Evolutionary conservation across 2,888 invertebrate species (phyloP).

Genomic region (Hofmannophila pseudospretella): DNA sequence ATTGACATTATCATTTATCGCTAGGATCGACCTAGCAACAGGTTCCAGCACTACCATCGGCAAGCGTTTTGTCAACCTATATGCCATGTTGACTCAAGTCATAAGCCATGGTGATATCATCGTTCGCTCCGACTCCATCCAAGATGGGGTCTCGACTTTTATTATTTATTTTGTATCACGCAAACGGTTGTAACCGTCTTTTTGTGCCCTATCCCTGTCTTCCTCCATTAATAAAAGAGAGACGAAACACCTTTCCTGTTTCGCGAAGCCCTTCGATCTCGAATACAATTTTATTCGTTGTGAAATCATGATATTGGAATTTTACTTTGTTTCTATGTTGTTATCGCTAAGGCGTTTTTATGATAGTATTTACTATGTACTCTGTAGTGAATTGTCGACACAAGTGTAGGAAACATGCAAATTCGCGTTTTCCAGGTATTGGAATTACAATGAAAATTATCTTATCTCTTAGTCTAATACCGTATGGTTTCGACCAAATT

Average conservation of each 20-base stretch:
- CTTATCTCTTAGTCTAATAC: neutral
- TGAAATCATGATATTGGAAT: slow-evolving; percentile 17
- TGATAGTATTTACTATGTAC: slow-evolving; percentile 15
- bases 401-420: slow-evolving; percentile 12
- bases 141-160: slow-evolving; percentile 58
- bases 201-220: slow-evolving; percentile 53
- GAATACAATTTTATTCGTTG: slow-evolving; percentile 22
- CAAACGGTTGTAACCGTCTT: slow-evolving; percentile 67
- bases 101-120: slow-evolving; percentile 73
- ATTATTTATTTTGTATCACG: slow-evolving; percentile 67
- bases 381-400: slow-evolving; percentile 17
- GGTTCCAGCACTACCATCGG: slow-evolving; percentile 22
- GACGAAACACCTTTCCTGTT: slow-evolving; percentile 50
- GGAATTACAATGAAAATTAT: slow-evolving; percentile 3
- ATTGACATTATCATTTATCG: slow-evolving; percentile 23
- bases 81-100: slow-evolving; percentile 59
- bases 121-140: slow-evolving; percentile 35
- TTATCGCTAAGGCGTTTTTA: slow-evolving; percentile 21
- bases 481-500: neutral
- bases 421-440: slow-evolving; percentile 14
- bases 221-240: slow-evolving; percentile 28
- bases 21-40: slow-evolving; percentile 41
- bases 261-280: slow-evolving; percentile 48
- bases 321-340: slow-evolving; percentile 14
- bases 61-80: slow-evolving; percentile 39